phyloP scores from a whole-genome alignment of 2,888 invertebrate species.

The Oeneis ivallda region DNA sequence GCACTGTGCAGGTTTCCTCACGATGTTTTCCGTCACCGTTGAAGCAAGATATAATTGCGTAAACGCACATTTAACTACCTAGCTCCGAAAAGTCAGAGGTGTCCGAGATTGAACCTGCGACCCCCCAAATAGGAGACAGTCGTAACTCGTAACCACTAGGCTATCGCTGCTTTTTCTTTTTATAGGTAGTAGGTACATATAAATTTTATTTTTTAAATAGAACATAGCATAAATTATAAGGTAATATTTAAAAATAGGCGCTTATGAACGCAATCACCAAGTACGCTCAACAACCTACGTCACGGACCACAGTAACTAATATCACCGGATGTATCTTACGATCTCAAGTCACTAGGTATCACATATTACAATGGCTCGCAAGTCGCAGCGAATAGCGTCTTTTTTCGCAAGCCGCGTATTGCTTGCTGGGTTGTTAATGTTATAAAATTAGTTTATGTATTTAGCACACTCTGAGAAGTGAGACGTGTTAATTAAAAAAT shows the following conservation, averaged over 20 bases:
- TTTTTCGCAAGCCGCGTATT: conserved; percentile 52
- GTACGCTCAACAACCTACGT: conserved; percentile 25
- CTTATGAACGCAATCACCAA: not conserved
- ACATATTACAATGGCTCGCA: conserved; percentile 45
- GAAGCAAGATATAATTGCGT: no score
- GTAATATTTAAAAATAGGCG: not conserved
- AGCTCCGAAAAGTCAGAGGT: no score
- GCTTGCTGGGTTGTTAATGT: conserved; percentile 45
- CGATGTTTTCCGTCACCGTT: no score
- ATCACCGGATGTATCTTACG: conserved; percentile 58
- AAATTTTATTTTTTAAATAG: no score
- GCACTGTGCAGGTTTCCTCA: no score
- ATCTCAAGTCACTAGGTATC: conserved; percentile 48
- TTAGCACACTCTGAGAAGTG: conserved; percentile 60
- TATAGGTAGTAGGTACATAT: no score
- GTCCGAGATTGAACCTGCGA: no score
- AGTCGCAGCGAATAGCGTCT: conserved; percentile 52
- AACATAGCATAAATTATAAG: no score
- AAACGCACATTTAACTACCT: no score
- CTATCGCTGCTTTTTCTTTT: no score
- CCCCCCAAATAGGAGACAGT: no score
- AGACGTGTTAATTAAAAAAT: conserved; percentile 64
- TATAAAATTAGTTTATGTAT: conserved; percentile 69
- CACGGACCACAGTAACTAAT: conserved; percentile 36
- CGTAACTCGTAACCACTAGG: no score